Base-by-base conservation (phyloP, 2,888 invertebrate genomes). In the Orthosia cruda region DNA sequence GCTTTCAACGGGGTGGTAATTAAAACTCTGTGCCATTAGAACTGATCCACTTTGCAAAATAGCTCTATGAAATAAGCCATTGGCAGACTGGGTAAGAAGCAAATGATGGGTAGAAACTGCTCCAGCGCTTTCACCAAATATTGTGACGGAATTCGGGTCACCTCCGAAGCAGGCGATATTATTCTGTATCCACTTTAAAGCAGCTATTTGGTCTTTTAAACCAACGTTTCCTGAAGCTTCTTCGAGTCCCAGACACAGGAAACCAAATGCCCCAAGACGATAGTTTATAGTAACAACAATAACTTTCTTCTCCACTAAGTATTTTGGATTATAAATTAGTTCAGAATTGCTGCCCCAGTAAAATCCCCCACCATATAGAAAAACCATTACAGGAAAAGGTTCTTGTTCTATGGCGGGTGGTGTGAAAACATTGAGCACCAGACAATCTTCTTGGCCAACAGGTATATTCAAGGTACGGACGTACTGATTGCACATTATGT, bases 111-210 rank as follows among this genome's bases (percentile, higher is more conserved):
- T 74, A 23, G 90, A 87, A 15, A 83, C 84, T 13, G 89, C 92
- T 16, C 94, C 93, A 61, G 89, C 91, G 61, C 93, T 94, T 80
- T 92, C 89, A 13, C 94, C 94, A 74, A 91, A 90, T 47, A 94
- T 76, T 47, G 94, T 93, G 3, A 94, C 88, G 23, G 85, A 88
- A 61, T 89, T 75, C 7, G 93, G 90, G 85, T 94, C 87, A n/a
- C 94, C 94, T 18, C 93, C 92, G 57, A 94, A 93, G 58, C 83
- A 72, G 2, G 87, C 78, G 32, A 94, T 93, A 72, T 94, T 93
- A 15, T 89, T 86, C 55, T 91, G 87, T 12, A 94, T 83, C 94
- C 94, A 93, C 65, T 81, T 89, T 4, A 94, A 76, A 20, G 93
- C 93, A 49, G 89, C 89, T n/a, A 92, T 84, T 88, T 93, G 92